Evolutionary conservation across 2,888 invertebrate genomes (phyloP), one percentile per base, ranked within the genome.

Genomic region (Mesorhabditis spiculigera): DNA sequence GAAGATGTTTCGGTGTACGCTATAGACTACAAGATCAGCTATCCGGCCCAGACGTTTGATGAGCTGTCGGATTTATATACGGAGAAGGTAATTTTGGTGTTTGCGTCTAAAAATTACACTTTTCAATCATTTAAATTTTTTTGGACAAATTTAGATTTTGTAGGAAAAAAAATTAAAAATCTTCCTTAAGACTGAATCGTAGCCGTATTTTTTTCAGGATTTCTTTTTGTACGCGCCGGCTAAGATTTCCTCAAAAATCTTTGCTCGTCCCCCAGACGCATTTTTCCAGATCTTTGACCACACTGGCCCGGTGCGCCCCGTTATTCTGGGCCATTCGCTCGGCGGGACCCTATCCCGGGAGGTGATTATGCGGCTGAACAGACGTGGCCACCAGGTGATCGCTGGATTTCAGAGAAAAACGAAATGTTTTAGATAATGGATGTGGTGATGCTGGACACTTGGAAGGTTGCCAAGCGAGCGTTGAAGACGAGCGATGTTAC

Each of bases 321-420:
- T 79, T 63, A 66, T 82, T 0, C 73, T 82, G 63, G 84, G 84
- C 2, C 83, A 83, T 65, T 83, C 83, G 3, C 76, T 83, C 71
- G 84, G 84, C 8, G 84, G 84, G 43, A 79, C 78, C 58, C 68
- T 83, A 69, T 75, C 80, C 45, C 72, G 81, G 41, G 80, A 82
- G 67, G 77, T 82, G 16, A 76, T 79, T 4, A 62, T 70, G 8
- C 75, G 76, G 41, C 65, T 78, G 16, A 71, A 73, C 43, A 71
- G 75, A 63, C 75, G 75, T 72, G 72, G 69, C n/a, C 75, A 70
- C 63, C 68, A 73, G 68, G 76, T 74, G n/a, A 50, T n/a, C n/a
- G 8, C 3, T 50, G 58, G n/a, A 50, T 50, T 50, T 10, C 58
- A 50, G n/a, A 50, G 3, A 63, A 28, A 10, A 8, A 63, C 2